Evolutionary conservation across 2,797 vertebrate species (phyloP).

Genomic region (Gadopsis marmoratus): DNA sequence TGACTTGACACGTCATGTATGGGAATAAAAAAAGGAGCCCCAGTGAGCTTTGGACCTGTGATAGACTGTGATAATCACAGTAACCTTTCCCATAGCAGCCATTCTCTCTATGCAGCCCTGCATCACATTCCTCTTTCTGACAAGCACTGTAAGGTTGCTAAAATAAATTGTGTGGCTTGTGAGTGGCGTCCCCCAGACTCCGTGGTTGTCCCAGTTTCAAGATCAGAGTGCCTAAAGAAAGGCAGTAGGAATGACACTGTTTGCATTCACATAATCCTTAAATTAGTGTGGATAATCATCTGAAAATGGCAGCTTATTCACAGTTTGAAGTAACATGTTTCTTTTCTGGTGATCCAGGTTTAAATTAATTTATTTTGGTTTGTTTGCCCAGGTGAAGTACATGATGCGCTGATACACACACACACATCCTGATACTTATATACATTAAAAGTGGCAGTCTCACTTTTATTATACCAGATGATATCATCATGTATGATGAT

Average conservation of each 20-base stretch:
- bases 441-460: neutral
- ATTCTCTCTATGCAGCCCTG: slow-evolving; percentile 1
- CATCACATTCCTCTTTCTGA: slow-evolving; percentile 8
- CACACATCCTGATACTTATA: neutral
- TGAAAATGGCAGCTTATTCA: neutral
- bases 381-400: neutral
- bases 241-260: neutral
- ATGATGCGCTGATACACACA: neutral
- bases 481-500: neutral
- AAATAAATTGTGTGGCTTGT: slow-evolving; percentile 10
- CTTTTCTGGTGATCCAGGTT: neutral
- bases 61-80: slow-evolving; percentile 34
- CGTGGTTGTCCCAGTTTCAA: slow-evolving; percentile 35
- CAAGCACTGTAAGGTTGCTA: slow-evolving; percentile 15
- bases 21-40: slow-evolving; percentile 10
- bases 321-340: neutral
- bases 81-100: slow-evolving; percentile 17
- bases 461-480: neutral
- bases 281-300: neutral
- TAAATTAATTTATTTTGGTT: neutral
- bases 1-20: slow-evolving; percentile 3
- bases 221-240: slow-evolving; percentile 23
- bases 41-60: slow-evolving; percentile 15
- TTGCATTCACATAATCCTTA: slow-evolving; percentile 6
- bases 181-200: slow-evolving; percentile 31